These are phyloP conservation scores for Myopa tessellatipennis DNA, from an alignment of 2,888 invertebrate genomes.

Conservation along the genomic window DNA sequence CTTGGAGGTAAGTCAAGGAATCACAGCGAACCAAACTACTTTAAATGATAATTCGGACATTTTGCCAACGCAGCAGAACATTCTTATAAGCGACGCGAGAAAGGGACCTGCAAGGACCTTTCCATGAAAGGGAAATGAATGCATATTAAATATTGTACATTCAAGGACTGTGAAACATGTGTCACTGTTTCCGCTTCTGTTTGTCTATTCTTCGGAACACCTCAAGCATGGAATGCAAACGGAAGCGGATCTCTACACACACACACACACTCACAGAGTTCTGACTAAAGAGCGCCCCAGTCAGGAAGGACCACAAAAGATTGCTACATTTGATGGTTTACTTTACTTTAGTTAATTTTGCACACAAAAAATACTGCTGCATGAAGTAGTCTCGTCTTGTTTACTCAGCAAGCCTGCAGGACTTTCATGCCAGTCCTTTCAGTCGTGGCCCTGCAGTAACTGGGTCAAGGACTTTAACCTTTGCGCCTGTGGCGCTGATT, in stretches of 20 bases:
- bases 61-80: not conserved
- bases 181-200: too few relatives aligned
- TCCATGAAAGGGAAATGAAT: too few relatives aligned
- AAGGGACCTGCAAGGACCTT: too few relatives aligned
- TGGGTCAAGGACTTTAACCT: conserved; percentile 34
- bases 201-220: too few relatives aligned
- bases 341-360: too few relatives aligned
- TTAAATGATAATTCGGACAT: conserved; percentile 20
- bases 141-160: too few relatives aligned
- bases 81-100: too few relatives aligned
- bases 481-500: not conserved
- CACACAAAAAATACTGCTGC: not conserved
- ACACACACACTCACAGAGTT: too few relatives aligned
- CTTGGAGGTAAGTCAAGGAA: conserved; percentile 72
- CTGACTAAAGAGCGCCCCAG: too few relatives aligned
- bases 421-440: too few relatives aligned
- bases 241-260: too few relatives aligned
- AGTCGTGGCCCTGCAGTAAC: not conserved
- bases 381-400: not conserved
- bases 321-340: not conserved
- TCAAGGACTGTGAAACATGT: not conserved
- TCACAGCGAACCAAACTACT: not conserved
- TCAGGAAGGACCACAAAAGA: not conserved
- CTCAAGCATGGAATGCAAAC: too few relatives aligned
- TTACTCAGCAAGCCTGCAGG: not conserved